Evolutionary conservation across 2,113 vertebrate genomes (phyloP).

Genomic region (Heterocephalus glaber): DNA sequence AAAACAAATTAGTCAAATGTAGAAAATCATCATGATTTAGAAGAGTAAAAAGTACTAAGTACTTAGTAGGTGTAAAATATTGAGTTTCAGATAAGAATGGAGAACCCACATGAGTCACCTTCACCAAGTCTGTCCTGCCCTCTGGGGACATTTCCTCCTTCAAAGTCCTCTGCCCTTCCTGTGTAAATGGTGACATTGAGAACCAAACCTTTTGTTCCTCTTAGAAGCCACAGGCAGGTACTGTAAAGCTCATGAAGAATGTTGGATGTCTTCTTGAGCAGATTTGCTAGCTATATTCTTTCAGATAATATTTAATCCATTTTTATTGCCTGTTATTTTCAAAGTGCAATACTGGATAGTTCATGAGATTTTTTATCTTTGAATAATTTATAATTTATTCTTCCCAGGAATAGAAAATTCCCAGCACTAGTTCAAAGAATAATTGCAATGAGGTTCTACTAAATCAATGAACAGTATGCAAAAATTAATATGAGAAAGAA

Average conservation of each 20-base stretch:
- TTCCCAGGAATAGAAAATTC: background rate
- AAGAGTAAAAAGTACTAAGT: no score
- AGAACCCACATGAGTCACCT: background rate
- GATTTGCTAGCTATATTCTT: background rate
- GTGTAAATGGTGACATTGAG: background rate
- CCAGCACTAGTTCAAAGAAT: background rate
- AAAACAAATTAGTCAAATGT: background rate
- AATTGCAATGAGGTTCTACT: background rate
- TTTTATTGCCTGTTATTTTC: background rate
- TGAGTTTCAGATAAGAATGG: background rate
- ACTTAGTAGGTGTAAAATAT: background rate
- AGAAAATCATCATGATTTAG: conserved; percentile 22
- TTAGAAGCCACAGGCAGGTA: background rate
- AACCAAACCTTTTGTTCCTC: background rate
- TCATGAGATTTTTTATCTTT: background rate
- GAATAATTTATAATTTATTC: conserved; percentile 23
- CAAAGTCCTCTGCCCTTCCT: background rate
- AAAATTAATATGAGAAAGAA: background rate
- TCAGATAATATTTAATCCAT: background rate
- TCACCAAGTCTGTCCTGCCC: no score
- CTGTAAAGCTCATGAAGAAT: conserved; percentile 6
- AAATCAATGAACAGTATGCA: background rate
- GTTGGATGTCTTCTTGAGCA: background rate
- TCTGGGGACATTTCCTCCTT: background rate
- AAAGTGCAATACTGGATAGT: background rate